Percentiles rank a stretch among this genome's conserved stretches.
Evolutionary conservation across 2,113 vertebrate species (phyloP).

Genomic region (Oenanthe oenanthe): DNA sequence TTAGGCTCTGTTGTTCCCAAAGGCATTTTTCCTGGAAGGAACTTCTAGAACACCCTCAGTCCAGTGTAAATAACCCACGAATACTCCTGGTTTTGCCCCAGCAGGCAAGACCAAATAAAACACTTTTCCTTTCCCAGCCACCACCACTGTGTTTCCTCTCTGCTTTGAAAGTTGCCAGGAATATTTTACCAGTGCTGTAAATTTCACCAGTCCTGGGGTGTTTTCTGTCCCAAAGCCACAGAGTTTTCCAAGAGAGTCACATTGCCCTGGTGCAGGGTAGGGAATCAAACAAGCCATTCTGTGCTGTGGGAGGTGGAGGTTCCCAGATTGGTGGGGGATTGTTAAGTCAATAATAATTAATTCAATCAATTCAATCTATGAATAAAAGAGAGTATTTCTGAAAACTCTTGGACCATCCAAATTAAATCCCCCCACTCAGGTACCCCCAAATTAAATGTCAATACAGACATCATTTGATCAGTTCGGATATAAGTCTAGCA

Average conservation of each 20-base stretch:
- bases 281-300: neutral
- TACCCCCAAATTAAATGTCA: neutral
- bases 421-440: neutral
- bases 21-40: neutral
- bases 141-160: neutral
- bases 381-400: neutral
- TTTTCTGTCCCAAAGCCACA: neutral
- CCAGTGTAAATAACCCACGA: neutral
- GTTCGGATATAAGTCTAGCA: neutral
- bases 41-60: neutral
- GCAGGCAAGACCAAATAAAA: neutral
- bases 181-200: neutral
- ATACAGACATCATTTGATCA: accelerated
- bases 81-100: neutral
- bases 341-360: neutral
- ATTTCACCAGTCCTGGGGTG: neutral
- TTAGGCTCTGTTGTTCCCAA: neutral
- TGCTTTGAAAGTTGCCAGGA: neutral
- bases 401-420: neutral
- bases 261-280: neutral
- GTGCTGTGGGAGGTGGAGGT: neutral
- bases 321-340: no score
- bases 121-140: neutral
- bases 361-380: neutral
- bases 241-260: neutral